Conservation (phyloP, 2,888 invertebrate genomes). For the Cosmorhoe ocellata region DNA sequence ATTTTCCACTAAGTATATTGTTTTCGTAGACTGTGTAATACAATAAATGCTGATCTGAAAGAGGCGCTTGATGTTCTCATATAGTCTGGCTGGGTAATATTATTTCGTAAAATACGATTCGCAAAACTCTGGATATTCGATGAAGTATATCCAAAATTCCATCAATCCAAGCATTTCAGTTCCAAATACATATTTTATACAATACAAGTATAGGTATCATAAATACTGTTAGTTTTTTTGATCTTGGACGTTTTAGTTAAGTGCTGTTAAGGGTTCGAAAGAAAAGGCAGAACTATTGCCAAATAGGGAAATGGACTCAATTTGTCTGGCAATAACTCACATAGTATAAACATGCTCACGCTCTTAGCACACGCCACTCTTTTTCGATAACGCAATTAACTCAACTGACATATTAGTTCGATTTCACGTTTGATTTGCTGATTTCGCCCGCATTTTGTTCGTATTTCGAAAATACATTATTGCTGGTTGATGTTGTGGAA, state of each 20-base stretch:
- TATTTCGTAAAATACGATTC: not conserved
- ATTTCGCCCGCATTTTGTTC: slow-evolving; percentile 19
- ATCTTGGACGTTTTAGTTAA: too few species aligned
- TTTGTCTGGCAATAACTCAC: slow-evolving; percentile 23
- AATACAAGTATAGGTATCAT: too few species aligned
- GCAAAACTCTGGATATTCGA: not conserved
- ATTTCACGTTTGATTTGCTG: slow-evolving; percentile 23
- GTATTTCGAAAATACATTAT: slow-evolving; percentile 5
- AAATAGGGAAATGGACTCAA: too few species aligned
- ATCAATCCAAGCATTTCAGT: not conserved
- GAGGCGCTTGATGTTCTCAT: too few species aligned
- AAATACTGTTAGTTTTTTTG: too few species aligned
- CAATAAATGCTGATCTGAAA: too few species aligned
- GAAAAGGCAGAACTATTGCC: too few species aligned
- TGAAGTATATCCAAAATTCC: not conserved
- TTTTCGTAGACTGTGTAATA: too few species aligned
- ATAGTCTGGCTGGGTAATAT: not conserved
- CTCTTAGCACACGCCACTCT: slow-evolving; percentile 30
- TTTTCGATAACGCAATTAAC: slow-evolving; percentile 40
- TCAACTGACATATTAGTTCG: slow-evolving; percentile 29
- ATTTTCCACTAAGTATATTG: too few species aligned
- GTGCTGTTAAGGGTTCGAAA: too few species aligned
- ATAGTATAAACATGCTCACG: too few species aligned
- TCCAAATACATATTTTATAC: too few species aligned
- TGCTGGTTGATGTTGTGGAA: slow-evolving; percentile 10